Conservation (phyloP, 2,113 vertebrate genomes). For the Opisthocomus hoazin region DNA sequence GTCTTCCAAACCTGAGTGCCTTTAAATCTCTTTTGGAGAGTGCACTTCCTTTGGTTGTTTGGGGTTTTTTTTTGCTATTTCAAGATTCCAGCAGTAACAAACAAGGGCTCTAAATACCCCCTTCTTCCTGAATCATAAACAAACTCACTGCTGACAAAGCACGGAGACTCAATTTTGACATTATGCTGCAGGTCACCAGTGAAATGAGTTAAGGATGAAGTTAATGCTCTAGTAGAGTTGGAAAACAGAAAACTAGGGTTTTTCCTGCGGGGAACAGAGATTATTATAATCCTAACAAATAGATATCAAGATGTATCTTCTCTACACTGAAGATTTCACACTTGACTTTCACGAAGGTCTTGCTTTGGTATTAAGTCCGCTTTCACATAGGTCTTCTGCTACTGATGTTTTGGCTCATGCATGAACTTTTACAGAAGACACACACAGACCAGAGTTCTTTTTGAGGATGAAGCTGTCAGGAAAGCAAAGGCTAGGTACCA, state of each 20-base stretch:
- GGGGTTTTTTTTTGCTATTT: neutral
- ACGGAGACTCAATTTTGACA: neutral
- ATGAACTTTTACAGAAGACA: neutral
- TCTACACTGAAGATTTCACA: neutral
- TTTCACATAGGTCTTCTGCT: neutral
- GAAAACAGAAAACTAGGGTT: neutral
- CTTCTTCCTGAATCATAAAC: conserved; percentile 16
- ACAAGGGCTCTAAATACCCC: conserved; percentile 29
- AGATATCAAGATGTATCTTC: neutral
- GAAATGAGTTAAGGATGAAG: neutral
- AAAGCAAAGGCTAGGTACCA: neutral
- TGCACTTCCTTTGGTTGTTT: neutral
- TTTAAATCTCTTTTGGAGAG: conserved; percentile 16
- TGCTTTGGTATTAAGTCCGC: neutral
- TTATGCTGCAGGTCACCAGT: neutral
- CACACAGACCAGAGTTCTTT: neutral
- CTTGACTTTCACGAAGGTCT: neutral
- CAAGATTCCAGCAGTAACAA: conserved; percentile 20
- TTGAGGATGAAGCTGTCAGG: neutral
- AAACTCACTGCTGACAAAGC: conserved; percentile 38
- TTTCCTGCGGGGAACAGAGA: neutral
- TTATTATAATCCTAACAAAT: neutral
- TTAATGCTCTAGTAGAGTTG: neutral
- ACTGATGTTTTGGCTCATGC: neutral
- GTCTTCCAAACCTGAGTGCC: conserved; percentile 16